Evolutionary conservation across 1,140 invertebrate genomes (phyloP).

Genomic region (Procambarus virginalis): DNA sequence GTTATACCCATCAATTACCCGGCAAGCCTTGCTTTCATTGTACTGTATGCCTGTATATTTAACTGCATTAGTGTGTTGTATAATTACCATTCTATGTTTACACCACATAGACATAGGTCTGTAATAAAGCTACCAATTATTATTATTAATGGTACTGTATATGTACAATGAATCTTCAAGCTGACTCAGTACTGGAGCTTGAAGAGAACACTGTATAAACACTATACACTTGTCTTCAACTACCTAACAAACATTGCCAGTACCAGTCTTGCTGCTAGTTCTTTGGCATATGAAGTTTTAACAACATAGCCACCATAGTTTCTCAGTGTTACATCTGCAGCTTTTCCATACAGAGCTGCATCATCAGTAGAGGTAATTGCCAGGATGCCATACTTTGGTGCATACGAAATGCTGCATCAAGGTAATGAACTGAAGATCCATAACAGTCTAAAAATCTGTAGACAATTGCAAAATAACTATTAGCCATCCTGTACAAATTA

Average conservation of each 20-base stretch:
- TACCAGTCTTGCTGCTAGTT: conserved; percentile 73
- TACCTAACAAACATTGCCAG: conserved; percentile 73
- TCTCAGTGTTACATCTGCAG: conserved; percentile 72
- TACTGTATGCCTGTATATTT: too few species aligned
- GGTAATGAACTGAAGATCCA: conserved; percentile 71
- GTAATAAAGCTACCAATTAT: too few species aligned
- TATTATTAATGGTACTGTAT: too few species aligned
- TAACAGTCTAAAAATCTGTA: conserved; percentile 73
- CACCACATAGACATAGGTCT: too few species aligned
- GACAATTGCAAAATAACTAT: background rate
- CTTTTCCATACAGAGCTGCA: conserved; percentile 72
- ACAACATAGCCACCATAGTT: conserved; percentile 73
- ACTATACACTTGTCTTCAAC: background rate
- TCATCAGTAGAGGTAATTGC: conserved; percentile 73
- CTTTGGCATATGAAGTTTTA: conserved; percentile 74
- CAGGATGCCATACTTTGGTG: conserved; percentile 73
- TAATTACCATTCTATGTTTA: too few species aligned
- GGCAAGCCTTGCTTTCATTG: too few species aligned
- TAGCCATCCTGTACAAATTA: too few species aligned
- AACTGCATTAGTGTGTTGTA: too few species aligned
- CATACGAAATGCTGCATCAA: conserved; percentile 73
- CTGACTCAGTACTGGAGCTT: too few species aligned
- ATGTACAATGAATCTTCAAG: too few species aligned
- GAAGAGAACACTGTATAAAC: too few species aligned
- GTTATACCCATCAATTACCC: too few species aligned